Percentiles rank a stretch among this genome's conserved stretches.
Evolutionary conservation across 2,888 invertebrate species (phyloP).

Genomic region (Kryphioiulus occultus): DNA sequence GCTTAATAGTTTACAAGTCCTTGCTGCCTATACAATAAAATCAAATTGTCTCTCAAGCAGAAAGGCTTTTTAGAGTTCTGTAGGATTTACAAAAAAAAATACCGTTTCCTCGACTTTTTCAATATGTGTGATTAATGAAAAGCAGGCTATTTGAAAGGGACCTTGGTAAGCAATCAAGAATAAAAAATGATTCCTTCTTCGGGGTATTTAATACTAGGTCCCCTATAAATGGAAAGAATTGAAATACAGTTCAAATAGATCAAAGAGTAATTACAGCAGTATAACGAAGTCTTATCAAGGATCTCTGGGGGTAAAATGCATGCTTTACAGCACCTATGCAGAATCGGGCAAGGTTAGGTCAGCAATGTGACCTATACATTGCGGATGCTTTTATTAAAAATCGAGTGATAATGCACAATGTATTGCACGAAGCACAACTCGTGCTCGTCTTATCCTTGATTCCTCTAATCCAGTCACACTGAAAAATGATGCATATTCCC

Average conservation of each 20-base stretch:
- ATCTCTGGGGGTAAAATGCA: neutral
- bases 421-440: neutral
- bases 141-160: neutral
- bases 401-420: neutral
- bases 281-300: neutral
- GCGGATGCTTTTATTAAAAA: neutral
- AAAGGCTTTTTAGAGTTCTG: no score
- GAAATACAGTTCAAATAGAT: neutral
- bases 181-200: neutral
- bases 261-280: neutral
- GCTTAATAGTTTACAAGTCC: no score
- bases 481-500: neutral
- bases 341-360: neutral
- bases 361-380: slow-evolving; percentile 7
- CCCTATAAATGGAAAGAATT: neutral
- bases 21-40: no score
- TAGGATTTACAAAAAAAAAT: no score
- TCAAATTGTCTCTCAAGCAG: no score
- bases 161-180: neutral
- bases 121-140: neutral
- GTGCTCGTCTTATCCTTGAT: neutral
- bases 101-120: neutral
- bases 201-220: neutral
- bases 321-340: neutral
- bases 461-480: neutral